These are phyloP conservation scores for Monoplex corrugatus DNA, from an alignment of 2,888 invertebrate species.

Conservation along the genomic window DNA sequence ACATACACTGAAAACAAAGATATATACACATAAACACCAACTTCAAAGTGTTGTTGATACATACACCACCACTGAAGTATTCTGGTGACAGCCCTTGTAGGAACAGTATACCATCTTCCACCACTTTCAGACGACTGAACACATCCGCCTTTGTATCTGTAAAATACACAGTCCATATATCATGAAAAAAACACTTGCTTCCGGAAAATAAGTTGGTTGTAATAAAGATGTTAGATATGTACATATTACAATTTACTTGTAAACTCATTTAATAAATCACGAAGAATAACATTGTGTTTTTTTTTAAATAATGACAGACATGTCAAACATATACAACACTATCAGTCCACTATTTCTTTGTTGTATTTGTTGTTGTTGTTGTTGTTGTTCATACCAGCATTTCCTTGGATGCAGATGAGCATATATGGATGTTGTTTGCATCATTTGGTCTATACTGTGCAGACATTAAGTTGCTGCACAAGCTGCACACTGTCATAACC, in stretches of 20 bases:
- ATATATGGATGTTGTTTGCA: too few relatives aligned
- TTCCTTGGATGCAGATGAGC: too few relatives aligned
- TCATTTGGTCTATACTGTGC: too few relatives aligned
- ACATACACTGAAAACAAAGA: too few relatives aligned
- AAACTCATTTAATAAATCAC: neutral
- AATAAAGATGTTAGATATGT: neutral
- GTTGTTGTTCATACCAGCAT: too few relatives aligned
- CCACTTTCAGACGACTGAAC: constrained; percentile 87
- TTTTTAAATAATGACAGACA: too few relatives aligned
- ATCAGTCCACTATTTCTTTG: too few relatives aligned
- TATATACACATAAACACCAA: neutral
- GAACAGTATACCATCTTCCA: constrained; percentile 89
- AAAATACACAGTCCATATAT: constrained; percentile 22
- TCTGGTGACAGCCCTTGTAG: constrained; percentile 91
- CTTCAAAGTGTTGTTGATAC: constrained; percentile 8
- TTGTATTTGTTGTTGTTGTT: too few relatives aligned
- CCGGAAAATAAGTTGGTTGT: neutral
- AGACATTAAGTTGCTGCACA: too few relatives aligned
- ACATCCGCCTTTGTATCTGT: constrained; percentile 83
- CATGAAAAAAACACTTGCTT: neutral
- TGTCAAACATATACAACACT: too few relatives aligned
- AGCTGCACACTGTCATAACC: too few relatives aligned
- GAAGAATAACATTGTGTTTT: too few relatives aligned
- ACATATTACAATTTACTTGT: neutral
- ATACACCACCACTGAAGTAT: constrained; percentile 83